phyloP scores from a whole-genome alignment of 1,140 invertebrate species.

The Drosophila bocki region DNA sequence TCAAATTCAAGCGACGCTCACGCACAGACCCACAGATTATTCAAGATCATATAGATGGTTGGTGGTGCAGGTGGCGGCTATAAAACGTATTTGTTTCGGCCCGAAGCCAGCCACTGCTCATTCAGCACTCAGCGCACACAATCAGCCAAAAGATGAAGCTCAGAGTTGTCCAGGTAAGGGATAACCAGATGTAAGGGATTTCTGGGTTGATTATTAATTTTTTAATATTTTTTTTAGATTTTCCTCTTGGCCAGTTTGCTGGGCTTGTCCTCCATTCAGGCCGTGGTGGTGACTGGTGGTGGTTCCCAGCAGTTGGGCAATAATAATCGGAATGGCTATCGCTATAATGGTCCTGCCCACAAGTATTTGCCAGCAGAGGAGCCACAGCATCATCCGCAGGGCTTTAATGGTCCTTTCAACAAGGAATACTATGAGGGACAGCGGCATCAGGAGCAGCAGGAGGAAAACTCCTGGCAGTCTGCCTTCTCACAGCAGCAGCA shows the following conservation, averaged over 20 bases:
- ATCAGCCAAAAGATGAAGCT: constrained; percentile 27
- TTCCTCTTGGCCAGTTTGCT: constrained; percentile 5
- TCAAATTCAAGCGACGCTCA: constrained; percentile 26
- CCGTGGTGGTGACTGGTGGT: constrained; percentile 30
- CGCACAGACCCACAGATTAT: constrained; percentile 33
- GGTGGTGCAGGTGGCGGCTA: constrained; percentile 18
- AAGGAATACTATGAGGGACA: constrained; percentile 40
- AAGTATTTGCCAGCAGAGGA: constrained; percentile 63
- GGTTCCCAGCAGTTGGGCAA: constrained; percentile 27
- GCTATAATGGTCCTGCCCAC: constrained; percentile 69
- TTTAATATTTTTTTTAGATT: background rate
- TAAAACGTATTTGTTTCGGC: constrained; percentile 37
- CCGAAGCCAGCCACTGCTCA: constrained; percentile 34
- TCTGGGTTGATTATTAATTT: background rate
- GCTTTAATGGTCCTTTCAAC: constrained; percentile 49
- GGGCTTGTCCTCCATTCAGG: constrained; percentile 20
- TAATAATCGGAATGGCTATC: constrained; percentile 58
- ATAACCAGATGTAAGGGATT: too few relatives aligned
- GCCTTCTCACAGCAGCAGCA: background rate
- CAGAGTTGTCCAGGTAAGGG: constrained; percentile 6
- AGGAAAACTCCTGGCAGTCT: constrained; percentile 9
- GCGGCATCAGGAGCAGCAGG: constrained; percentile 4
- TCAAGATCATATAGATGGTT: constrained; percentile 32
- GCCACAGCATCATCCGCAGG: constrained; percentile 8
- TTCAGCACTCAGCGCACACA: constrained; percentile 32